Conservation (phyloP, 2,888 invertebrate genomes). For the Drosophila rubida region DNA sequence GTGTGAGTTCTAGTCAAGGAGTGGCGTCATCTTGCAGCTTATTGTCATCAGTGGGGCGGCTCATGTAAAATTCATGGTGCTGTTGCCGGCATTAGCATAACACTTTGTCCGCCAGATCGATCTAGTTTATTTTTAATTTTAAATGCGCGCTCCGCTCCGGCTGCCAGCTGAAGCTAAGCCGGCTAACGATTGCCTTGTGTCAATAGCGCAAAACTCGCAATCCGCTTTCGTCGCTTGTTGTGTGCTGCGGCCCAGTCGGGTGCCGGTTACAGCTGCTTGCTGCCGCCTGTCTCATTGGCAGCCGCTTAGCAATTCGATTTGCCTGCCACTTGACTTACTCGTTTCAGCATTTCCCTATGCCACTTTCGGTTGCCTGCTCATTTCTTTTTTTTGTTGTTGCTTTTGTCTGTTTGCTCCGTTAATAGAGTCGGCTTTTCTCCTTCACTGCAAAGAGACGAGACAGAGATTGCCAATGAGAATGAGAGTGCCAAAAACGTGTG, state of each 20-base stretch:
- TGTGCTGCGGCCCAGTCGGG: slow-evolving; percentile 22
- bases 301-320: slow-evolving; percentile 57
- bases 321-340: slow-evolving; percentile 24
- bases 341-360: slow-evolving; percentile 12
- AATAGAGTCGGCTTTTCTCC: slow-evolving; percentile 64
- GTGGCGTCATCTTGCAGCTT: slow-evolving; percentile 48
- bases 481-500: slow-evolving; percentile 53
- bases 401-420: slow-evolving; percentile 68
- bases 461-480: slow-evolving; percentile 37
- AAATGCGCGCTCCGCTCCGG: slow-evolving; percentile 54
- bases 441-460: slow-evolving; percentile 62
- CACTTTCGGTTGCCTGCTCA: not conserved
- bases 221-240: slow-evolving; percentile 66
- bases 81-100: slow-evolving; percentile 66
- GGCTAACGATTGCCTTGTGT: slow-evolving; percentile 80
- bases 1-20: not conserved
- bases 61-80: slow-evolving; percentile 73
- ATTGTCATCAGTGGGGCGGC: slow-evolving; percentile 63
- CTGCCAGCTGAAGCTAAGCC: slow-evolving; percentile 60
- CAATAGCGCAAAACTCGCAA: slow-evolving; percentile 76
- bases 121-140: slow-evolving; percentile 65
- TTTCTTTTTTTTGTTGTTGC: slow-evolving; percentile 9
- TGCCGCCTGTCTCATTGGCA: slow-evolving; percentile 45
- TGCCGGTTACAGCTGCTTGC: slow-evolving; percentile 36
- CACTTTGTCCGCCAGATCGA: slow-evolving; percentile 31